phyloP scores from a whole-genome alignment of 92 coral and sea anemone genomes.

The Porites evermanni region DNA sequence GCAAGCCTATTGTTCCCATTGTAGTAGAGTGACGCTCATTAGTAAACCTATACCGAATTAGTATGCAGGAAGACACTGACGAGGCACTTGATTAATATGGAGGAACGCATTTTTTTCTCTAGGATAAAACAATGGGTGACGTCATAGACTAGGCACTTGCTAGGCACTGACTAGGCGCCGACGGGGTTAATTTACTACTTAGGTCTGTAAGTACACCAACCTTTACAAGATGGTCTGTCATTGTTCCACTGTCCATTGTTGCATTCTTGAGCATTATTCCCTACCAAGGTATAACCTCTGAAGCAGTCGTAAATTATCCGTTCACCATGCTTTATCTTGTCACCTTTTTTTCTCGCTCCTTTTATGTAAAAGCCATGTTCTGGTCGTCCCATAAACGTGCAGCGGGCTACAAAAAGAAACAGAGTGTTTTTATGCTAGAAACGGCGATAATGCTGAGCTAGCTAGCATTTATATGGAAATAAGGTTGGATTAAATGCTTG shows the following conservation, averaged over 20 bases:
- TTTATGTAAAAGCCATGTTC: not conserved
- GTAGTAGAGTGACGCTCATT: too few species aligned
- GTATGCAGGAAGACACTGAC: too few species aligned
- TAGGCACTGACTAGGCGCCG: not conserved
- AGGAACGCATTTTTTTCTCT: too few species aligned
- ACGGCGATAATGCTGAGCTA: not conserved
- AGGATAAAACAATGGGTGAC: too few species aligned
- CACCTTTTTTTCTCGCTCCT: not conserved
- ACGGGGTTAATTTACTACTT: not conserved
- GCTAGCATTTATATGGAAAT: not conserved
- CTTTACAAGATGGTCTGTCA: constrained; percentile 20
- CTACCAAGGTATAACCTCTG: not conserved
- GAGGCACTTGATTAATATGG: too few species aligned
- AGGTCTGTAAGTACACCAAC: not conserved
- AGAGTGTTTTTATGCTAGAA: not conserved
- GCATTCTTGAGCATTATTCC: constrained; percentile 14
- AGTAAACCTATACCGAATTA: too few species aligned
- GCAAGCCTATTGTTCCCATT: too few species aligned
- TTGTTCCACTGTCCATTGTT: constrained; percentile 24
- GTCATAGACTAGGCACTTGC: too few species aligned
- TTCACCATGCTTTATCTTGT: constrained; percentile 37
- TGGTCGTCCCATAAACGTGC: constrained; percentile 4
- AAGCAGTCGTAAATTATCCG: constrained; percentile 8
- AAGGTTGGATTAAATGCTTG: not conserved
- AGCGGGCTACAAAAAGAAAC: constrained; percentile 20